phyloP scores from a whole-genome alignment of 1,140 invertebrate species.

The Euwallacea fornicatus region DNA sequence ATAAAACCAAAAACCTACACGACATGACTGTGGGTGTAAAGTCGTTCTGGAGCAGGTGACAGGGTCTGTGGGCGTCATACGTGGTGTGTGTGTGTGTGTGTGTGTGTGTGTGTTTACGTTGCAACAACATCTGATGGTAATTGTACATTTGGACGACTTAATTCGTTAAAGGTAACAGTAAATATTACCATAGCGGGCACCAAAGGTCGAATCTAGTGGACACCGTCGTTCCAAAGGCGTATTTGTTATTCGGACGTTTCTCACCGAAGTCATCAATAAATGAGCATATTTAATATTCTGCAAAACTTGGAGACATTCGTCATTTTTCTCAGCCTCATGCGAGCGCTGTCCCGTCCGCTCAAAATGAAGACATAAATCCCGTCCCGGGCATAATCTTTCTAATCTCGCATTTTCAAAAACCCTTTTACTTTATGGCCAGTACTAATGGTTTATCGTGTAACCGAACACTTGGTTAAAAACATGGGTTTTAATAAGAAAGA shows the following conservation, averaged over 20 bases:
- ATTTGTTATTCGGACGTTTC: background rate
- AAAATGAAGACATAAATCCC: slow-evolving; percentile 7
- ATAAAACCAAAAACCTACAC: no score
- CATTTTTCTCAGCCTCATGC: background rate
- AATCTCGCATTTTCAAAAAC: background rate
- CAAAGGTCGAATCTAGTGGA: background rate
- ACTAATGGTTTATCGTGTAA: slow-evolving; percentile 10
- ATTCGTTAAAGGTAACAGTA: slow-evolving; percentile 1
- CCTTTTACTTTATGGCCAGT: slow-evolving; percentile 3
- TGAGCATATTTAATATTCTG: background rate
- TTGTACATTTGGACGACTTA: slow-evolving; percentile 1
- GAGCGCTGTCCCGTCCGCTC: background rate
- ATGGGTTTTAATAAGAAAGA: slow-evolving; percentile 9
- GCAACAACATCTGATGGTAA: slow-evolving; percentile 1
- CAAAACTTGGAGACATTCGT: background rate
- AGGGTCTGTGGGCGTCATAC: background rate
- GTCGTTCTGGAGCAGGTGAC: background rate
- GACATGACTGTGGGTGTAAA: background rate
- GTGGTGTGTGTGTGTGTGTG: background rate
- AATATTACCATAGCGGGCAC: background rate
- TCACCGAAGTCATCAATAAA: background rate
- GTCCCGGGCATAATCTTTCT: background rate
- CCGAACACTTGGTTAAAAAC: slow-evolving; percentile 10
- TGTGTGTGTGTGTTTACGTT: background rate
- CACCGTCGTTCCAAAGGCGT: background rate